Base-by-base conservation (phyloP, 2,113 vertebrate genomes). In the Cyphotilapia sp. region DNA sequence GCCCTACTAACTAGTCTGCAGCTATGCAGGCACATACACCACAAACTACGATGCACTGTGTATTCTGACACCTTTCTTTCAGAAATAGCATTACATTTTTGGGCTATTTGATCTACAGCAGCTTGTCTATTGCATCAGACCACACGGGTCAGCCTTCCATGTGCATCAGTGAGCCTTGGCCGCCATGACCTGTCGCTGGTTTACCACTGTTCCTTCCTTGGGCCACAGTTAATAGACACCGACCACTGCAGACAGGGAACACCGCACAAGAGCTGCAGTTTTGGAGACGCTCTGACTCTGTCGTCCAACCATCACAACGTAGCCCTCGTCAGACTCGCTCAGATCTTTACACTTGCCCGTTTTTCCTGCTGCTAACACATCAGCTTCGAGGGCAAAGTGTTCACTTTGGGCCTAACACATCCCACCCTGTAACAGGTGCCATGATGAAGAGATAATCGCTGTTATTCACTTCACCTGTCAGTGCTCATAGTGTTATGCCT, bases 31-130 rank as follows among this genome's bases (percentile, higher is more conserved):
- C 31, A 66, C 17, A 8, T 66, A 5, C 17, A n/a, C 17, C 61
- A 66, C 31, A 66, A 66, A 66, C 61, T 66, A 19, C 1, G 2
- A 35, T 66, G 31, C 61, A 66, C 3, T 35, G 1, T 12, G n/a
- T 66, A 35, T 66, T 66, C 61, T 66, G 61, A 66, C 61, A n/a
- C 31, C 61, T 63, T 63, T 63, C 31, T 35, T 35, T 63, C 59
- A 63, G 59, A 63, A 63, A n/a, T 11, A 8, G 31, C 31, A 12
- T 35, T 35, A 35, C 2, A 66, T 66, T 66, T 66, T 35, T 66
- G 31, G 61, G 31, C 31, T 35, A n/a, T 66, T 66, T 66, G 9
- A 66, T 35, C 17, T 66, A 35, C 31, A 66, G 61, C 10, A 66
- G 19, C 61, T 38, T 8, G 19, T 66, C 31, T 22, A 38, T 38